Evolutionary conservation across 2,797 vertebrate species (phyloP).

Genomic region (Allobates femoralis): DNA sequence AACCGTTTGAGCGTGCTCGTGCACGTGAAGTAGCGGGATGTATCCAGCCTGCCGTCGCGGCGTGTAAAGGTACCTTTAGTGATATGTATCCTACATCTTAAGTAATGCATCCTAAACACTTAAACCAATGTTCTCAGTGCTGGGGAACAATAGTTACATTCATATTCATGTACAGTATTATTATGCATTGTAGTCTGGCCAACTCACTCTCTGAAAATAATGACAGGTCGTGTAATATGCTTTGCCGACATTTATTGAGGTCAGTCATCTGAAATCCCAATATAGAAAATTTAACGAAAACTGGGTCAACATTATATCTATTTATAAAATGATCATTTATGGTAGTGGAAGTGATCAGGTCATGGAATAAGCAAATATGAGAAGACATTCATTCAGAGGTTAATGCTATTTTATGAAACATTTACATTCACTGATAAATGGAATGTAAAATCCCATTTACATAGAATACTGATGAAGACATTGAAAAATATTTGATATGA

Average conservation of each 20-base stretch:
- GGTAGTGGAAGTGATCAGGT: not conserved
- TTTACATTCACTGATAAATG: constrained; percentile 25
- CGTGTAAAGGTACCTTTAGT: too few species aligned
- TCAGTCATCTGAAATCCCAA: not conserved
- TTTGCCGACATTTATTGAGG: not conserved
- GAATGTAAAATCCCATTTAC: constrained; percentile 14
- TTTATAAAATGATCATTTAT: not conserved
- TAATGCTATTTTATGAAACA: constrained; percentile 19
- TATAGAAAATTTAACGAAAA: not conserved
- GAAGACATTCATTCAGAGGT: not conserved
- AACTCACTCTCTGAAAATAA: constrained; percentile 29
- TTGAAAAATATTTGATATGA: constrained; percentile 15
- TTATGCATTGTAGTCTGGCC: constrained; percentile 15
- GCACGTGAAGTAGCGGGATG: too few species aligned
- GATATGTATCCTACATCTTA: not conserved
- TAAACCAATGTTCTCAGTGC: not conserved
- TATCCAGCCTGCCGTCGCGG: too few species aligned
- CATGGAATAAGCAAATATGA: constrained; percentile 37
- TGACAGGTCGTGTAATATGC: constrained; percentile 7
- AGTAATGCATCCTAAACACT: constrained; percentile 7
- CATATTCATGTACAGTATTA: constrained; percentile 29
- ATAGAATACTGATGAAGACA: not conserved
- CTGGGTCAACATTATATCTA: not conserved
- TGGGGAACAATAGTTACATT: not conserved
- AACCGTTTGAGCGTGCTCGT: too few species aligned